A percentile compares a stretch with the other conserved stretches of the same genome.
Conservation (phyloP, 2,888 invertebrate genomes). For the Chrysina gloriosa region DNA sequence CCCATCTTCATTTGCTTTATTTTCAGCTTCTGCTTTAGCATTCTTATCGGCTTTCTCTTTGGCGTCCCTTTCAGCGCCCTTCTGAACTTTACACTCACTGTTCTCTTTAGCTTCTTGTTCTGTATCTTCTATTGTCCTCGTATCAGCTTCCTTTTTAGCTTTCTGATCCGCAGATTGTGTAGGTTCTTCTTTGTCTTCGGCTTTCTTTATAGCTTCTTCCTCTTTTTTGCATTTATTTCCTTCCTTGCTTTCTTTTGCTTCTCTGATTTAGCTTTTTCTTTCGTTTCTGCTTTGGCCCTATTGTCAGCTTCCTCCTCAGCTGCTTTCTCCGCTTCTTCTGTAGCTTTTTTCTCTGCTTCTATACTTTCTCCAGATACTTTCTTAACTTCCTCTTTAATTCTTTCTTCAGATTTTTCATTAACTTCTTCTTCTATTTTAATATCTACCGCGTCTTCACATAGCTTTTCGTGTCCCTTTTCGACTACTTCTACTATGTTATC, state of each 20-base stretch:
- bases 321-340: constrained; percentile 49
- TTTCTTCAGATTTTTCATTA: too few relatives aligned
- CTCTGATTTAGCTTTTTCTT: constrained; percentile 47
- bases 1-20: constrained; percentile 47
- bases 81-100: constrained; percentile 50
- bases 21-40: constrained; percentile 58
- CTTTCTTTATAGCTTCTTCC: constrained; percentile 39
- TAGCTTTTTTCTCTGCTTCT: constrained; percentile 35
- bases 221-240: constrained; percentile 42
- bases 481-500: constrained; percentile 47
- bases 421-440: constrained; percentile 43
- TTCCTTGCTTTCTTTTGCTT: constrained; percentile 41
- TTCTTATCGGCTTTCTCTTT: constrained; percentile 55
- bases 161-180: too few relatives aligned
- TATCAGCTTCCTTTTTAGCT: constrained; percentile 37
- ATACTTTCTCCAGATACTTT: constrained; percentile 43
- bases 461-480: constrained; percentile 49
- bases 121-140: constrained; percentile 38
- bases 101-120: constrained; percentile 55
- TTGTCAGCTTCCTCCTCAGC: constrained; percentile 53
- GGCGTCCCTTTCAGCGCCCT: constrained; percentile 47
- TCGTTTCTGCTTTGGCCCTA: constrained; percentile 47
- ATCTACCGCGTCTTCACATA: too few relatives aligned
- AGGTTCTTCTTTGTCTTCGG: constrained; percentile 52
- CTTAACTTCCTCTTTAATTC: constrained; percentile 49